Percentiles rank a stretch among this genome's conserved stretches.
Conservation (phyloP, 1,140 invertebrate genomes). For the Aphelenchoides fujianensis region DNA sequence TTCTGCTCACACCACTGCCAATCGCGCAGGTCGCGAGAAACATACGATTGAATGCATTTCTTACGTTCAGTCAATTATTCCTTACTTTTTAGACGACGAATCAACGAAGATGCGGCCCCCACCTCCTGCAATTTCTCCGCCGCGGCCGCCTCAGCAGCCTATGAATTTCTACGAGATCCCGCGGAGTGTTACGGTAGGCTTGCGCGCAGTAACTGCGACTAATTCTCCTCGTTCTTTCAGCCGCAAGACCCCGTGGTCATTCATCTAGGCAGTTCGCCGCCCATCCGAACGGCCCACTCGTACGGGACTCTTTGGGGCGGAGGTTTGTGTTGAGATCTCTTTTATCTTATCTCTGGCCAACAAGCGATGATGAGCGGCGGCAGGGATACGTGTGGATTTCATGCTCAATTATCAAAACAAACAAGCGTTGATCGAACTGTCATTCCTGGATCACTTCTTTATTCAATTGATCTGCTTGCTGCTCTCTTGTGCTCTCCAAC, state of each 20-base stretch:
- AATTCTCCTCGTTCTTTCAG: neutral
- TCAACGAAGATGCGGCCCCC: neutral
- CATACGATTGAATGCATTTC: too few species aligned
- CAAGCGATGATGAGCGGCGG: neutral
- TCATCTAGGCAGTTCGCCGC: neutral
- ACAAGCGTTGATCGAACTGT: too few species aligned
- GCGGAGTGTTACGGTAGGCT: neutral
- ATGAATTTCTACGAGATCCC: neutral
- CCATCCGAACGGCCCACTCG: neutral
- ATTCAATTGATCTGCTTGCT: neutral
- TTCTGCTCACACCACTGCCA: too few species aligned
- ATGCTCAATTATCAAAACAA: too few species aligned
- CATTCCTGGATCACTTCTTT: neutral
- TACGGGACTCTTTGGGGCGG: neutral
- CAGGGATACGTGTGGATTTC: too few species aligned
- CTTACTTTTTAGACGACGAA: neutral
- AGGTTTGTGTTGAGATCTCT: neutral
- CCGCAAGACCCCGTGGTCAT: neutral
- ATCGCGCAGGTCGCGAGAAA: too few species aligned
- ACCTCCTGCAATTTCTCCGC: neutral
- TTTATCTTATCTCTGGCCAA: conserved; percentile 2
- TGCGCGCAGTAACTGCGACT: too few species aligned
- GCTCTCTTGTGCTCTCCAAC: too few species aligned
- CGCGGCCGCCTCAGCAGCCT: neutral
- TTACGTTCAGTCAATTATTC: too few species aligned